A percentile compares a stretch with the other conserved stretches of the same genome.
Evolutionary conservation across 2,888 invertebrate genomes (phyloP).

Genomic region (Tenthredo amoena): DNA sequence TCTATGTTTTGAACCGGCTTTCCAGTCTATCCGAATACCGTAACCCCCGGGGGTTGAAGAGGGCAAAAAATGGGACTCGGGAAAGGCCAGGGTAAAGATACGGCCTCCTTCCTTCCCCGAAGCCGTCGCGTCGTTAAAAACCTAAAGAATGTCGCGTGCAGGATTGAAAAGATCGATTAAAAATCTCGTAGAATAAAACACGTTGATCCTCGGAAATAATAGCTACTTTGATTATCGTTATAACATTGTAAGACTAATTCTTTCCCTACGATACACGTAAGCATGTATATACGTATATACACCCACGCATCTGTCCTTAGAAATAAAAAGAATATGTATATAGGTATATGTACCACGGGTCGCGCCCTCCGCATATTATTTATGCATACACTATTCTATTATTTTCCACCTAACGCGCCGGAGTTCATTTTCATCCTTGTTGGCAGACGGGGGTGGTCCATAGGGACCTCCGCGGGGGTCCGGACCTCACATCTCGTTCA

Average conservation of each 20-base stretch:
- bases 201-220: background rate
- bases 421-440: slow-evolving; percentile 69
- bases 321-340: background rate
- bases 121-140: slow-evolving; percentile 29
- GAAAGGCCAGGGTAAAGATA: slow-evolving; percentile 23
- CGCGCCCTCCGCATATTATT: slow-evolving; percentile 34
- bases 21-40: slow-evolving; percentile 10
- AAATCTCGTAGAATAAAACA: background rate
- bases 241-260: background rate
- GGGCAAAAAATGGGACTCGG: slow-evolving; percentile 13
- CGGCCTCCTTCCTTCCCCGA: background rate
- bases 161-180: slow-evolving; percentile 17
- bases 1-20: slow-evolving; percentile 22
- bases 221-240: background rate
- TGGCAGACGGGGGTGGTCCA: slow-evolving; percentile 60
- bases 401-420: slow-evolving; percentile 52
- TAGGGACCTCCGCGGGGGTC: slow-evolving; percentile 64
- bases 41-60: slow-evolving; percentile 1
- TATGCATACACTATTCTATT: slow-evolving; percentile 46
- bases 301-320: background rate
- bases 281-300: background rate
- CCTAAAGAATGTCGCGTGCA: slow-evolving; percentile 43
- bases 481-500: slow-evolving; percentile 69
- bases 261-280: background rate
- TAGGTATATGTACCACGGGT: background rate